Base-by-base conservation (phyloP, 2,113 vertebrate species). In the Sphyrna mokarran region DNA sequence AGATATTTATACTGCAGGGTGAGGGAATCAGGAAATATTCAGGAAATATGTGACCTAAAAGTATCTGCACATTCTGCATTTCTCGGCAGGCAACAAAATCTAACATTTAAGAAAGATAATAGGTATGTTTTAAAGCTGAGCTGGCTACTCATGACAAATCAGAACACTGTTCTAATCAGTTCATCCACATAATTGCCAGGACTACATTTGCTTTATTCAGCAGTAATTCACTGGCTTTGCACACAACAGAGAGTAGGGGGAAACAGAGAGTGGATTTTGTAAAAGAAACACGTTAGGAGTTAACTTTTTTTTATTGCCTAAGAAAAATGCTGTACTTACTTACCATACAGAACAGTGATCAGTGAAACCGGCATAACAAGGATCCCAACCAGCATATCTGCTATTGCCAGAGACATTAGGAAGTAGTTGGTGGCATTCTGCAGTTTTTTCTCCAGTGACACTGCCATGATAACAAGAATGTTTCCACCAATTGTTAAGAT, bases 341-440 rank as follows among this genome's bases (percentile, higher is more conserved):
- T 97, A 99, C 99, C 98, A 11, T 99, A 99, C 10, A 99, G 97
- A 96, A 99, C 98, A 96, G 98, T 99, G 97, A 99, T 96, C 98
- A 98, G 99, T 97, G 99, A 99, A 96, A 99, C 98, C 0, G 99
- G 99, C 99, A 99, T 99, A 97, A 99, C 99, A 96, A 99, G 97
- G 97, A 99, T 98, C 96, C 99, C 99, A 95, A 99, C 97, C 96
- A 99, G 98, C 98, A 99, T 99, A 96, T 99, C 99, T 20, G 99
- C 98, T 95, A 99, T 98, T 1, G 99, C 99, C 96, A 99, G 98
- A n/a, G 99, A 99, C 98, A 99, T 99, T 97, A 99, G 97, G 97
- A 99, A 99, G 96, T 99, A 99, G 97, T 99, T 99, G 86, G 99
- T 99, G 96, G 99, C 99, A 29, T 99, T 99, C 97, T 99, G 99